phyloP scores from a whole-genome alignment of 1,140 invertebrate species.

The Hestina assimilis region DNA sequence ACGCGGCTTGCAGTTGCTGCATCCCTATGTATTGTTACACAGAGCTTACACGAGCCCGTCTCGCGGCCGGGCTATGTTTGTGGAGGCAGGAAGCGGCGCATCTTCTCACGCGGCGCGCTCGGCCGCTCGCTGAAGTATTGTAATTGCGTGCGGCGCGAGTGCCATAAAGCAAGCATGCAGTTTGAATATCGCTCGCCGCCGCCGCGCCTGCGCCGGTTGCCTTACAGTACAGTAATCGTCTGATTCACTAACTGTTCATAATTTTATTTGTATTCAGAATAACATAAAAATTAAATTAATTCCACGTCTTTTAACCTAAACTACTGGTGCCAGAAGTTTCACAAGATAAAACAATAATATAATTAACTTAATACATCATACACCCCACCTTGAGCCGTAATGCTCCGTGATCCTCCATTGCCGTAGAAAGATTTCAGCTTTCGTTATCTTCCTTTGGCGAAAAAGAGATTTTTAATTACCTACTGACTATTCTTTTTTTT shows the following conservation, averaged over 20 bases:
- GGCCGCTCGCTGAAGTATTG: conserved; percentile 38
- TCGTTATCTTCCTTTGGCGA: too few species aligned
- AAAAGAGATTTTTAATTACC: too few species aligned
- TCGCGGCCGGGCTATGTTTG: background rate
- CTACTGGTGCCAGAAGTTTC: too few species aligned
- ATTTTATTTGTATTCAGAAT: background rate
- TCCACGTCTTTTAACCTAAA: background rate
- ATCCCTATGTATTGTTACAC: background rate
- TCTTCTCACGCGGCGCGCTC: conserved; percentile 42
- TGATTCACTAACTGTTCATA: background rate
- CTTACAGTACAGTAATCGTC: conserved; percentile 19
- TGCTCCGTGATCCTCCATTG: too few species aligned
- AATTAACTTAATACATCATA: too few species aligned
- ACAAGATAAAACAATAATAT: too few species aligned
- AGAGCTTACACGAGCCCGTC: conserved; percentile 1
- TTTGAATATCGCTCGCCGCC: conserved; percentile 42
- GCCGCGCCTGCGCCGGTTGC: conserved; percentile 17
- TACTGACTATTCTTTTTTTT: too few species aligned
- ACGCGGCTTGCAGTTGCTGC: background rate
- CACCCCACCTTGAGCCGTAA: too few species aligned
- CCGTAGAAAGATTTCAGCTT: too few species aligned
- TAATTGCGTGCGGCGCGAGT: conserved; percentile 47
- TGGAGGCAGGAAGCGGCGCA: conserved; percentile 15
- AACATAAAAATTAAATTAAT: background rate
- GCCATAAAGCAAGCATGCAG: conserved; percentile 42